Evolutionary conservation across 2,888 invertebrate genomes (phyloP).

Genomic region (Chymomyza fuscimana): DNA sequence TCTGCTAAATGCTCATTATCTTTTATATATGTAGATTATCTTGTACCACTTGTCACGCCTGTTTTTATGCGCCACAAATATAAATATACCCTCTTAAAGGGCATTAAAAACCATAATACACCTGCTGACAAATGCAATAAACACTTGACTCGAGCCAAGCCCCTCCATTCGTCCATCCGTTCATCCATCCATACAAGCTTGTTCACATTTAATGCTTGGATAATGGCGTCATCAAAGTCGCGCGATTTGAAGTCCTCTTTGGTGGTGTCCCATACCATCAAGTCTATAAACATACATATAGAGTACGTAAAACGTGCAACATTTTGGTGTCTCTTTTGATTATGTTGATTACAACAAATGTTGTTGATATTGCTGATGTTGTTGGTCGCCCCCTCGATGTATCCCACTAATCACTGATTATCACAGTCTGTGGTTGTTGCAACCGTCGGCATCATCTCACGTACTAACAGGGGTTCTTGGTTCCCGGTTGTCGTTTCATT

Average conservation of each 20-base stretch:
- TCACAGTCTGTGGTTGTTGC: constrained; percentile 7
- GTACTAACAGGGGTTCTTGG: background rate
- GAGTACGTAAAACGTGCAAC: background rate
- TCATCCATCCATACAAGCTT: background rate
- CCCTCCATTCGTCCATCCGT: background rate
- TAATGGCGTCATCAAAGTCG: constrained; percentile 44
- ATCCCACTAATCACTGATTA: background rate
- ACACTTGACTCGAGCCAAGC: constrained; percentile 39
- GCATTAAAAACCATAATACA: constrained; percentile 48
- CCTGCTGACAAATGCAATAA: constrained; percentile 57
- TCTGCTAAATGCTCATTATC: too few species aligned
- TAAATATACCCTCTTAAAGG: background rate
- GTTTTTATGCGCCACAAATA: background rate
- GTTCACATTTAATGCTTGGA: constrained; percentile 14
- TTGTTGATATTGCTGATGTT: constrained; percentile 16
- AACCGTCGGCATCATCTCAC: background rate
- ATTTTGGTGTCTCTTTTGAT: constrained; percentile 58
- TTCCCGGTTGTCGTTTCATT: constrained; percentile 20
- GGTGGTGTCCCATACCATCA: background rate
- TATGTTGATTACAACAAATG: constrained; percentile 71
- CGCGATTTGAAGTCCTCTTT: background rate
- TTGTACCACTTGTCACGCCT: background rate
- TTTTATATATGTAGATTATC: background rate
- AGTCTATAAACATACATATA: background rate
- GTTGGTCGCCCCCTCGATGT: background rate